A percentile compares a stretch with the other conserved stretches of the same genome.
phyloP scores from a whole-genome alignment of 2,888 invertebrate species.

The Luperina testacea region DNA sequence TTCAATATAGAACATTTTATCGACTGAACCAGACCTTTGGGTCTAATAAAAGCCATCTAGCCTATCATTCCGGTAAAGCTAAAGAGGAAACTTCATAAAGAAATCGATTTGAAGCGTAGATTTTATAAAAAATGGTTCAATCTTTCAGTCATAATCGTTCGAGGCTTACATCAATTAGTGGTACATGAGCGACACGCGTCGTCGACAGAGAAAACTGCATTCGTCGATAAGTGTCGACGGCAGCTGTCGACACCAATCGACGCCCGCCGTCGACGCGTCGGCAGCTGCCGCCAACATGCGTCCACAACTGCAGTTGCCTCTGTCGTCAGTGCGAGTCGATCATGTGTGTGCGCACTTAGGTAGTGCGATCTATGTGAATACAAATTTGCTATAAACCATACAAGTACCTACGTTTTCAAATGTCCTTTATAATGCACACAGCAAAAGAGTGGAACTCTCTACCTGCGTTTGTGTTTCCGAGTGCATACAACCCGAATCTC shows the following conservation, averaged over 20 bases:
- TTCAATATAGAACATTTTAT: not conserved
- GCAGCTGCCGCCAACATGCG: no score
- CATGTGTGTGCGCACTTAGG: not conserved
- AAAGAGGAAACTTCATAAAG: not conserved
- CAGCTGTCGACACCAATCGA: no score
- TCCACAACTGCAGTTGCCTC: no score
- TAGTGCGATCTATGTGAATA: not conserved
- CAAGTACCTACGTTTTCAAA: not conserved
- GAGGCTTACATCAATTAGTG: not conserved
- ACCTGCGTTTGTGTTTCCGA: no score
- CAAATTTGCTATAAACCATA: not conserved
- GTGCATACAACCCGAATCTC: no score
- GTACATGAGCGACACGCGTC: no score
- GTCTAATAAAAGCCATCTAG: not conserved
- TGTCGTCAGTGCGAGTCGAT: no score
- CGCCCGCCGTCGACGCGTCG: no score
- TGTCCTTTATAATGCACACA: no score
- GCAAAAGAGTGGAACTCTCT: no score
- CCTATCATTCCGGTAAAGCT: not conserved
- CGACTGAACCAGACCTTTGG: not conserved
- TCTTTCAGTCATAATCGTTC: not conserved
- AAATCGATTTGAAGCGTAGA: not conserved
- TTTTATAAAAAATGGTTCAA: not conserved
- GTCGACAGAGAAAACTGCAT: not conserved
- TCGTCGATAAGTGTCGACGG: not conserved